Evolutionary conservation across 1,140 invertebrate species (phyloP), one percentile per base, ranked within the genome.

Genomic region (Watersipora subatra): DNA sequence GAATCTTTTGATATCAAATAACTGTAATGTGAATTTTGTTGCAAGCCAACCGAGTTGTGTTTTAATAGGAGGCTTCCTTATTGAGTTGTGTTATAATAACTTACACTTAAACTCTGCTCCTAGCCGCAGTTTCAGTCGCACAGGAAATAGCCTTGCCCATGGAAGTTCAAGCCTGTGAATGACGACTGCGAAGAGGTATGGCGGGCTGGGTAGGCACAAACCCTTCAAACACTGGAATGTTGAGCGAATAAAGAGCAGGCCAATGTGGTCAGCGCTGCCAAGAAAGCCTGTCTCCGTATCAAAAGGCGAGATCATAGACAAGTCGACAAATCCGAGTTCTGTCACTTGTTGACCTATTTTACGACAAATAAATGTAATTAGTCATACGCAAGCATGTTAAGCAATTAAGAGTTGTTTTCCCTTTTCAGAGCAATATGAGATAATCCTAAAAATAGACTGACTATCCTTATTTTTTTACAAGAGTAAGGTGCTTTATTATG

Each of bases 121-220:
- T 25, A 93, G 78, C 62, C 91, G 84, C 55, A 93, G 76, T 66
- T 92, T 83, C 17, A 91, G 78, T 20, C 89, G 81, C 12, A 92
- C 78, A 19, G 89, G 89, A 74, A 93, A 89, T 27, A 92, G 84
- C 81, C 89, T 89, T 0, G 89, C 89, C 90, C 90, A 91, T 0
- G 89, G 89, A 24, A 87, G 87, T 81, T 92, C 90, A 85, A 88
- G 90, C 82, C 86, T 87, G 73, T 92, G 89, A 56, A 93, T 85
- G 28, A 93, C 83, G 67, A 93, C 84, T 1, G 85, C 90, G 69
- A 93, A 85, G 22, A 93, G 76, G 76, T 86, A 92, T 0, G 90
- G 90, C 63, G 87, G 84, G 20, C 85, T 81, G 0, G 91, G 91
- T 62, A 90, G 76, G 1, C 69, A 79, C 1, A 93, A 80, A 72